These are phyloP conservation scores for Iguana delicatissima DNA, from an alignment of 2,797 vertebrate species.

Conservation along the genomic window DNA sequence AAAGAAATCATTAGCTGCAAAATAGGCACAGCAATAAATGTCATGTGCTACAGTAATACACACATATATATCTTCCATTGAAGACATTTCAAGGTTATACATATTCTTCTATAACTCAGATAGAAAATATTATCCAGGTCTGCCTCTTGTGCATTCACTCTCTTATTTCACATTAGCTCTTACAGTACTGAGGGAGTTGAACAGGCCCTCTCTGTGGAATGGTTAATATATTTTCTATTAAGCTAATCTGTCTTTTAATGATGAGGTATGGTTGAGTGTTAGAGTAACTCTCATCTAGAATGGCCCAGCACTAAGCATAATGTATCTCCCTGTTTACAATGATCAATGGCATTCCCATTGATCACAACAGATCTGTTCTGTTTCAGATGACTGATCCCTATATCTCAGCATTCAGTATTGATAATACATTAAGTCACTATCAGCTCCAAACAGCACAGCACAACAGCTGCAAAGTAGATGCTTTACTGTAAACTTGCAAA, in stretches of 20 bases:
- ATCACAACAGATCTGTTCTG: constrained; percentile 70
- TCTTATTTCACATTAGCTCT: constrained; percentile 49
- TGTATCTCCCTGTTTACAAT: constrained; percentile 68
- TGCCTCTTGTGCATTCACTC: not conserved
- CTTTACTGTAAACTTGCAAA: constrained; percentile 70
- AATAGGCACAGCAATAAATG: constrained; percentile 55
- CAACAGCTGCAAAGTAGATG: constrained; percentile 59
- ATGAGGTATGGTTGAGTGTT: constrained; percentile 48
- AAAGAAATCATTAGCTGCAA: constrained; percentile 57
- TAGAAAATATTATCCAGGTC: constrained; percentile 37
- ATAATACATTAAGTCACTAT: constrained; percentile 73
- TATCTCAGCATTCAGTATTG: constrained; percentile 66
- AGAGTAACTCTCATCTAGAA: constrained; percentile 50
- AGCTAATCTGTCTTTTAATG: constrained; percentile 56
- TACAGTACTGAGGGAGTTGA: constrained; percentile 28
- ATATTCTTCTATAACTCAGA: constrained; percentile 45
- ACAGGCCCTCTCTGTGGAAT: constrained; percentile 35
- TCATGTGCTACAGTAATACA: constrained; percentile 44
- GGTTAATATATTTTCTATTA: constrained; percentile 65
- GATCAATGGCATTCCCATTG: constrained; percentile 66
- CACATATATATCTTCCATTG: constrained; percentile 7
- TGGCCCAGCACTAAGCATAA: constrained; percentile 51
- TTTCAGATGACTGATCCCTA: constrained; percentile 69
- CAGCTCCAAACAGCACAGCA: constrained; percentile 49
- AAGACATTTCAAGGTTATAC: constrained; percentile 47